phyloP scores from a whole-genome alignment of 2,113 vertebrate species.

The Phalacrocorax aristotelis region DNA sequence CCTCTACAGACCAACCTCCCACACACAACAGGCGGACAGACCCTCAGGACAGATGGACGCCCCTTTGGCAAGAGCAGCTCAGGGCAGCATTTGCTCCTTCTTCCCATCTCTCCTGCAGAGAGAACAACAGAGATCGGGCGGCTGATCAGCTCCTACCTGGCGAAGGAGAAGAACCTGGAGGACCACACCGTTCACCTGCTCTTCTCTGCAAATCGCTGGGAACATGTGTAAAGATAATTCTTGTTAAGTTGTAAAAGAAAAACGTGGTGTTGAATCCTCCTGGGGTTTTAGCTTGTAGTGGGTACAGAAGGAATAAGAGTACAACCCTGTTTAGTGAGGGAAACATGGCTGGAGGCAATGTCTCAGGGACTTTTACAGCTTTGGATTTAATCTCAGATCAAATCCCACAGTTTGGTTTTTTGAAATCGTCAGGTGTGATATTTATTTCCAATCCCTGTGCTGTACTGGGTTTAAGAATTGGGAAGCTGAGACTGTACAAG shows the following conservation, averaged over 20 bases:
- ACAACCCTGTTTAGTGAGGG: not conserved
- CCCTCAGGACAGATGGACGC: not conserved
- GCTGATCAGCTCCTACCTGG: conserved; percentile 87
- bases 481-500: not conserved
- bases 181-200: conserved; percentile 92
- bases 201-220: conserved; percentile 97
- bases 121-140: conserved; percentile 88
- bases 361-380: not conserved
- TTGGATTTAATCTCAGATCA: not conserved
- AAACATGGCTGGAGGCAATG: not conserved
- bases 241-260: not conserved
- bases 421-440: fast-evolving
- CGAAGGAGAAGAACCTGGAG: conserved; percentile 86
- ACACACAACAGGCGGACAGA: fast-evolving
- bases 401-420: not conserved
- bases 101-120: conserved; percentile 70
- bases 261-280: fast-evolving
- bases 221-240: conserved; percentile 80
- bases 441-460: not conserved
- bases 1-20: no score
- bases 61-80: not conserved
- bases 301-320: not conserved
- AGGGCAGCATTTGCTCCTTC: not conserved
- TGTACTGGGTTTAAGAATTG: not conserved
- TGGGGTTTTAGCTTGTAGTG: not conserved